Evolutionary conservation across 2,888 invertebrate genomes (phyloP).

Genomic region (Lasioglossum marginatum): DNA sequence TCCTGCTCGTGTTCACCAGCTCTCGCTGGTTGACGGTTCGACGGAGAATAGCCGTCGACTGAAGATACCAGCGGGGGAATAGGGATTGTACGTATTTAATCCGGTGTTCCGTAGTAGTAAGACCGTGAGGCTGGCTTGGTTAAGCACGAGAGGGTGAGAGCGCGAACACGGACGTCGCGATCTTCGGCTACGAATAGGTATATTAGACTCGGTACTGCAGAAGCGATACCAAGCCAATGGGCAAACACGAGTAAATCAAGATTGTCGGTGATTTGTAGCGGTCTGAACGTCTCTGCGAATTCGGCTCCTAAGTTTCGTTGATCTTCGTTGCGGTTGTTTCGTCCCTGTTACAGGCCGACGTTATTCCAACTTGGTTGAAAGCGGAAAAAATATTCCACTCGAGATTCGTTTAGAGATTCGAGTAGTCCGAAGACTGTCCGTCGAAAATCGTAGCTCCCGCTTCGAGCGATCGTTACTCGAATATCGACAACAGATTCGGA

Average conservation of each 20-base stretch:
- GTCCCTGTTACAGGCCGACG: constrained; percentile 44
- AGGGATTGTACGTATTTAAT: constrained; percentile 74
- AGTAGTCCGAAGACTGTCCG: neutral
- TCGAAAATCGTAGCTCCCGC: constrained; percentile 56
- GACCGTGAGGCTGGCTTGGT: constrained; percentile 74
- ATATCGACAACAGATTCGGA: constrained; percentile 10
- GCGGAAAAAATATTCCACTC: neutral
- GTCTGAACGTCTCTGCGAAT: constrained; percentile 76
- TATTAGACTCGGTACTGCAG: constrained; percentile 78
- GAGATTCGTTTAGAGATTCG: neutral
- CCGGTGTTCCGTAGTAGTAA: constrained; percentile 79
- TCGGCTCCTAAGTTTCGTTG: constrained; percentile 72
- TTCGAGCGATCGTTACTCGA: neutral
- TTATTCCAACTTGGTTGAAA: neutral
- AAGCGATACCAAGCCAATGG: constrained; percentile 83
- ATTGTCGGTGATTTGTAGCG: constrained; percentile 83
- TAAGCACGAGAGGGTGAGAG: constrained; percentile 30
- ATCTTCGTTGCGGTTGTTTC: constrained; percentile 68
- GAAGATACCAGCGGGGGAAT: neutral
- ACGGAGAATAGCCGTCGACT: neutral
- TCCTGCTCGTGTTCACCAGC: neutral
- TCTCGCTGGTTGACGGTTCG: neutral
- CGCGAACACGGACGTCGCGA: constrained; percentile 19
- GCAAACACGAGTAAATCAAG: constrained; percentile 84
- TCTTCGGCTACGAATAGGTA: constrained; percentile 65